Percentiles rank a stretch among this genome's conserved stretches.
Evolutionary conservation across 1,140 invertebrate species (phyloP).

Genomic region (Dryas iulia): DNA sequence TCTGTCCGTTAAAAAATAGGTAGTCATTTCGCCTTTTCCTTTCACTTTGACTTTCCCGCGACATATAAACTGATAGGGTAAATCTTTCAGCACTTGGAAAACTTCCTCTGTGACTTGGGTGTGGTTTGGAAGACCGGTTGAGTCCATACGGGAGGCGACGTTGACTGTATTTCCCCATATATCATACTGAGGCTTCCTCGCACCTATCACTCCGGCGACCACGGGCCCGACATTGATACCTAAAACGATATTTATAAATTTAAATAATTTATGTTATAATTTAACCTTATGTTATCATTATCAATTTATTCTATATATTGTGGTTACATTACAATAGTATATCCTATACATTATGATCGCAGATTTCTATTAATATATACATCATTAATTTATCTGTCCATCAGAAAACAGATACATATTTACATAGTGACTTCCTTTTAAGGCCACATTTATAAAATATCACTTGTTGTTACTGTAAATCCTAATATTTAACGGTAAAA

Average conservation of each 20-base stretch:
- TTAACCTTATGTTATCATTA: too few species aligned
- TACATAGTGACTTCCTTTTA: too few species aligned
- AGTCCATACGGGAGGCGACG: conserved; percentile 94
- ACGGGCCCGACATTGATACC: conserved; percentile 95
- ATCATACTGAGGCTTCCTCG: conserved; percentile 96
- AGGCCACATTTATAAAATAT: too few species aligned
- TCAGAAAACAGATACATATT: too few species aligned
- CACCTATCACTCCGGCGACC: conserved; percentile 96
- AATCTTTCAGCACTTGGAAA: conserved; percentile 85
- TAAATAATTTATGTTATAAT: not conserved
- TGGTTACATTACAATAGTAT: too few species aligned
- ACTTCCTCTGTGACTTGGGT: conserved; percentile 94
- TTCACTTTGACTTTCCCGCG: conserved; percentile 94
- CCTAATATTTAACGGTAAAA: too few species aligned
- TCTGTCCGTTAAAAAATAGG: conserved; percentile 91
- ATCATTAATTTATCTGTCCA: too few species aligned
- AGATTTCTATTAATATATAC: too few species aligned
- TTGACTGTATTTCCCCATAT: conserved; percentile 98
- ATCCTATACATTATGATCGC: too few species aligned
- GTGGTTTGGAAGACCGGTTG: conserved; percentile 91
- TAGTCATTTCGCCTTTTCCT: conserved; percentile 96
- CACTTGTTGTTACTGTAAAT: too few species aligned
- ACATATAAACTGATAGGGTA: conserved; percentile 89
- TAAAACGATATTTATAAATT: conserved; percentile 52
- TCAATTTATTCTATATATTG: too few species aligned